Evolutionary conservation across 2,888 invertebrate species (phyloP).

Genomic region (Eretmocerus hayati): DNA sequence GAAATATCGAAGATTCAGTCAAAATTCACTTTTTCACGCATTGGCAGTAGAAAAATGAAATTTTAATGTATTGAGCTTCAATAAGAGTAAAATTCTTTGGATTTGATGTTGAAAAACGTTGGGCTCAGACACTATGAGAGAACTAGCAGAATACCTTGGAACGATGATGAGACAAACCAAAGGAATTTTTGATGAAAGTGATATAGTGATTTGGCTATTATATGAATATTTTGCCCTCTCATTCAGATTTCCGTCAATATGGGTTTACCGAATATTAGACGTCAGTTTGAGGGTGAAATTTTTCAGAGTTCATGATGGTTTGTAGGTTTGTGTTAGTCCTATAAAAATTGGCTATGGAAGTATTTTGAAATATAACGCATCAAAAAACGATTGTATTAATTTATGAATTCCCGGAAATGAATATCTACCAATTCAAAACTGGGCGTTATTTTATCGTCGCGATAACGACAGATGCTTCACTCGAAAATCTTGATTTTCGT

Average conservation of each 20-base stretch:
- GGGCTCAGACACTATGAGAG: too few species aligned
- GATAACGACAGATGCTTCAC: conserved; percentile 40
- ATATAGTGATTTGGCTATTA: conserved; percentile 33
- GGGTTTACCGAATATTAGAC: conserved; percentile 34
- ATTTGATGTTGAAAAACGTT: too few species aligned
- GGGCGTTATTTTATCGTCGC: conserved; percentile 37
- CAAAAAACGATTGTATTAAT: too few species aligned
- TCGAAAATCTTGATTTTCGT: conserved; percentile 39
- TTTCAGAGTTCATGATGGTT: conserved; percentile 21
- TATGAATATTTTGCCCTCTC: conserved; percentile 48
- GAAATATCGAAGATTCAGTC: too few species aligned
- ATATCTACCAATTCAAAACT: conserved; percentile 24
- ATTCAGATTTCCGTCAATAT: conserved; percentile 36
- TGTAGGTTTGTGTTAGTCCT: conserved; percentile 40
- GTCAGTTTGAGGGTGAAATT: conserved; percentile 30
- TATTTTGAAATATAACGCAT: conserved; percentile 13
- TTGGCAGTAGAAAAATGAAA: too few species aligned
- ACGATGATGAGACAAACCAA: too few species aligned
- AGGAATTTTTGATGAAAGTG: too few species aligned
- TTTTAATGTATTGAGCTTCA: too few species aligned
- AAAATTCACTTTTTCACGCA: too few species aligned
- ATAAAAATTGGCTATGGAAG: conserved; percentile 28
- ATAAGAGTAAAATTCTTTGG: too few species aligned
- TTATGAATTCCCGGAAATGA: too few species aligned
- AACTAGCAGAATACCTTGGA: too few species aligned